Evolutionary conservation across 2,113 vertebrate species (phyloP).

Genomic region (Neodon shergylaensis): DNA sequence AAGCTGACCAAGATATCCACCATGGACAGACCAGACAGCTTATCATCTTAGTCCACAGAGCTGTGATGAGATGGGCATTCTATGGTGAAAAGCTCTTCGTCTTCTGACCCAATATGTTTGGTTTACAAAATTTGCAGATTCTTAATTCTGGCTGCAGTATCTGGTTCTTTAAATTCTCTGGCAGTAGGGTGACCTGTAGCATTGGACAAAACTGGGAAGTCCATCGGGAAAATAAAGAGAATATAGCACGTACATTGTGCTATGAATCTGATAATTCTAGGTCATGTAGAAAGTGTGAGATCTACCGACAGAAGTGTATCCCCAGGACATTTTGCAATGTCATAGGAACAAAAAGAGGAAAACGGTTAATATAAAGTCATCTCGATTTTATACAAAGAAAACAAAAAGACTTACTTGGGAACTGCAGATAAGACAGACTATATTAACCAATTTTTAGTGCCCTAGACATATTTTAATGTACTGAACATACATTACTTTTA

Average conservation of each 20-base stretch:
- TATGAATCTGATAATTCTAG: neutral
- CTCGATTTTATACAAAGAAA: slow-evolving; percentile 6
- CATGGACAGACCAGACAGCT: neutral
- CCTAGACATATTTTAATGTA: neutral
- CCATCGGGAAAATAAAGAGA: neutral
- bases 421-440: neutral
- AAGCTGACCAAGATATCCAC: neutral
- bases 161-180: neutral
- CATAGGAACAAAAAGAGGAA: neutral
- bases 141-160: neutral
- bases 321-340: neutral
- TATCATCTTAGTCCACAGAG: neutral
- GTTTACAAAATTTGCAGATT: neutral
- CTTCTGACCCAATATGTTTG: neutral
- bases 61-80: neutral
- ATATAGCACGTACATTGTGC: neutral
- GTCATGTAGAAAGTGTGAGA: neutral
- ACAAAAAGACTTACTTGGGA: neutral
- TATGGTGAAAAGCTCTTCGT: neutral
- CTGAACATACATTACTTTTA: neutral
- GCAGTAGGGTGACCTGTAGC: neutral
- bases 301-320: neutral
- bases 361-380: neutral
- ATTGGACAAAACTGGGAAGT: neutral
- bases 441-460: neutral